Evolutionary conservation across 2,888 invertebrate genomes (phyloP).

Genomic region (Choreutis nemorana): DNA sequence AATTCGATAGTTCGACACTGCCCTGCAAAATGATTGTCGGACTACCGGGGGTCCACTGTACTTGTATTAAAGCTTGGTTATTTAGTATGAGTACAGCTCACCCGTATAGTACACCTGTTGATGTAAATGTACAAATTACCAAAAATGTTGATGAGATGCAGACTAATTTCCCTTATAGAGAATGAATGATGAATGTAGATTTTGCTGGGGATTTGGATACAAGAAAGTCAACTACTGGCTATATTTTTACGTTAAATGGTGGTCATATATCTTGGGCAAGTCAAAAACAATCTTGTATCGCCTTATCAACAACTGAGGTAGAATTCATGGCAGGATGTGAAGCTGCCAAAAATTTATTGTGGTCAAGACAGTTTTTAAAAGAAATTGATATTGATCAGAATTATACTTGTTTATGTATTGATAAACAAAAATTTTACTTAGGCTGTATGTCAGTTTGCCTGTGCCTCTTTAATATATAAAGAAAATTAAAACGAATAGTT

Average conservation of each 20-base stretch:
- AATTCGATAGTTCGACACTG: too few species aligned
- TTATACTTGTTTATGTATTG: too few species aligned
- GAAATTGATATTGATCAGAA: too few species aligned
- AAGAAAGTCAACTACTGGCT: slow-evolving; percentile 2
- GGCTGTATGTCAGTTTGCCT: too few species aligned
- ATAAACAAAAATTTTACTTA: too few species aligned
- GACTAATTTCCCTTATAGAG: slow-evolving; percentile 8
- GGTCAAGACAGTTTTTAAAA: too few species aligned
- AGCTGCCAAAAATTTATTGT: slow-evolving; percentile 1
- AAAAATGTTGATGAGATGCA: slow-evolving; percentile 4
- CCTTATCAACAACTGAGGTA: slow-evolving; percentile 3
- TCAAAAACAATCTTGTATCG: slow-evolving; percentile 2
- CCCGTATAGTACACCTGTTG: slow-evolving; percentile 6
- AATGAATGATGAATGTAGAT: slow-evolving; percentile 8
- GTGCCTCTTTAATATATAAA: too few species aligned
- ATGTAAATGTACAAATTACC: slow-evolving; percentile 7
- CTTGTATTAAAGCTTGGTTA: too few species aligned
- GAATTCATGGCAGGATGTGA: slow-evolving; percentile 4
- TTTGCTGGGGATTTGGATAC: slow-evolving; percentile 9
- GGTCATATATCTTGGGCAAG: slow-evolving; percentile 4
- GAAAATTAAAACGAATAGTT: too few species aligned
- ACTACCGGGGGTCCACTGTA: too few species aligned
- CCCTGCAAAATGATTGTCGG: too few species aligned
- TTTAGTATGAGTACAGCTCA: slow-evolving; percentile 6
- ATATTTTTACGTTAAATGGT: slow-evolving; percentile 2